These are phyloP conservation scores for Babylonia areolata DNA, from an alignment of 1,140 invertebrate species.

Conservation along the genomic window DNA sequence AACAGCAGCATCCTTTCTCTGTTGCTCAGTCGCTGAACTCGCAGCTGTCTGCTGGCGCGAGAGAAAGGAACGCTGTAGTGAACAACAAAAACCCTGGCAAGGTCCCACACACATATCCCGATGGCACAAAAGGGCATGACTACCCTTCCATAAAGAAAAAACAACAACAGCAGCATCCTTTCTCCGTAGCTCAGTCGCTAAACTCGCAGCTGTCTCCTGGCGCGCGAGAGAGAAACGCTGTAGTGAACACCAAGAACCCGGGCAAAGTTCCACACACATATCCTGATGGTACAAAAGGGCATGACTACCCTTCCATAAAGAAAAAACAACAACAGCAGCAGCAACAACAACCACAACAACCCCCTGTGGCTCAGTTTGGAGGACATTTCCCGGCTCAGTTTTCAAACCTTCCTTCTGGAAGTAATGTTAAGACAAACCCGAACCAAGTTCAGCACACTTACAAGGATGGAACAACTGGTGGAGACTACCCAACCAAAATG, in stretches of 20 bases:
- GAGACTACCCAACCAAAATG: neutral
- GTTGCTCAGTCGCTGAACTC: no score
- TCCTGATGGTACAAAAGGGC: neutral
- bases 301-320: neutral
- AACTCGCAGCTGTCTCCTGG: no score
- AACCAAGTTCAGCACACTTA: slow-evolving; percentile 8
- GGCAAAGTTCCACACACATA: neutral
- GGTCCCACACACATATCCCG: neutral
- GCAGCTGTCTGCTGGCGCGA: neutral
- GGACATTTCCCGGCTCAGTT: neutral
- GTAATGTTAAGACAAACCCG: neutral
- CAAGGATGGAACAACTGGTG: neutral
- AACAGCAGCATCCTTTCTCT: neutral
- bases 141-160: neutral
- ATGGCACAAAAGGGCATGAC: neutral
- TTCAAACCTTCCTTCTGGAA: neutral
- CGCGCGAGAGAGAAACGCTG: neutral
- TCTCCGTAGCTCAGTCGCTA: no score
- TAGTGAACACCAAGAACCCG: neutral
- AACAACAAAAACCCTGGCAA: neutral
- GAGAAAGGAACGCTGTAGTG: neutral
- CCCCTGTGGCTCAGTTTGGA: no score
- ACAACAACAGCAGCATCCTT: neutral
- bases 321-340: neutral
- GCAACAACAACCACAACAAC: neutral